These are phyloP conservation scores for Oreocharis arfaki DNA, from an alignment of 2,113 vertebrate genomes.

Conservation along the genomic window DNA sequence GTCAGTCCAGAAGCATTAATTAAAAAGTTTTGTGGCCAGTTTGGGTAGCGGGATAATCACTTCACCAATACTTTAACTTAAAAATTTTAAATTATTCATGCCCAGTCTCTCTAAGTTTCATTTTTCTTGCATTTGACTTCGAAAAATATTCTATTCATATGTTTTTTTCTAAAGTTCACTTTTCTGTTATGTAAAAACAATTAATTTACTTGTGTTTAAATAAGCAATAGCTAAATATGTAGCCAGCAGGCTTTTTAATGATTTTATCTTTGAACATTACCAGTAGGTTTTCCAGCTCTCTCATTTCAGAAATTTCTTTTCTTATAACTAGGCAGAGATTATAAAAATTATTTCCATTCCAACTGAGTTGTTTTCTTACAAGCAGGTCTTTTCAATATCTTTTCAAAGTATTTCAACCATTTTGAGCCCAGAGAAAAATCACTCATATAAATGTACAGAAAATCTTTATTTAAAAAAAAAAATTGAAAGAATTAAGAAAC, in stretches of 20 bases:
- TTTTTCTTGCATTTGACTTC: not conserved
- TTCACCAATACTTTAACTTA: not conserved
- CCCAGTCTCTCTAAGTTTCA: not conserved
- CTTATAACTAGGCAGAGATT: not conserved
- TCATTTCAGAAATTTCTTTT: not conserved
- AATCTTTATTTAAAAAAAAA: not conserved
- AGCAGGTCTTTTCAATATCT: not conserved
- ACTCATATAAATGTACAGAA: not conserved
- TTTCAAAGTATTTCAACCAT: not conserved
- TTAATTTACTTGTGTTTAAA: not conserved
- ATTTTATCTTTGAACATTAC: not conserved
- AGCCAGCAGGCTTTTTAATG: not conserved
- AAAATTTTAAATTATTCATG: not conserved
- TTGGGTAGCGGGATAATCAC: not conserved
- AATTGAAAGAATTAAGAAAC: not conserved
- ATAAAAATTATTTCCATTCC: not conserved
- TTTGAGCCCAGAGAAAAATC: not conserved
- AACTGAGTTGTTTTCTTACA: not conserved
- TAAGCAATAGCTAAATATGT: not conserved
- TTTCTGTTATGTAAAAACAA: not conserved
- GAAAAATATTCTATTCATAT: not conserved
- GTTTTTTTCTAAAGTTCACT: not conserved
- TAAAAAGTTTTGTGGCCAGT: not conserved
- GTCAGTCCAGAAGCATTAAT: not conserved
- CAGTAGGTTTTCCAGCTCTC: not conserved